These are phyloP conservation scores for Cotesia glomerata DNA, from an alignment of 1,140 invertebrate genomes.

Conservation along the genomic window DNA sequence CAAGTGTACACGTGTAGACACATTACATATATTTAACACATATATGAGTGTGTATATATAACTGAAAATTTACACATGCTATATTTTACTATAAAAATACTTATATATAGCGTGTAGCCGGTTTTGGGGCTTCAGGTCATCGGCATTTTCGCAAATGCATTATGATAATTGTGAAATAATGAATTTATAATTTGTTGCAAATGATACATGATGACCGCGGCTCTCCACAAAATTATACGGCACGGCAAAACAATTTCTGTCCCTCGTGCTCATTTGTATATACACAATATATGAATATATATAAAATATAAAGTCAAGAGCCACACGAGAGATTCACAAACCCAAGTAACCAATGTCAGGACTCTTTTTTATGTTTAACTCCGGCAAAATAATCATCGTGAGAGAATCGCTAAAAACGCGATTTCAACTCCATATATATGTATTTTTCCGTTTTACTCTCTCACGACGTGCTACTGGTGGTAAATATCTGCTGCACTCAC, in stretches of 20 bases:
- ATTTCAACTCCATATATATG: constrained; percentile 13
- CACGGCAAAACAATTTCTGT: constrained; percentile 54
- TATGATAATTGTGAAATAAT: constrained; percentile 61
- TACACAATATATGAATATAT: constrained; percentile 1
- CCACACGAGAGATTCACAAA: constrained; percentile 9
- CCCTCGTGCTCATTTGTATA: constrained; percentile 22
- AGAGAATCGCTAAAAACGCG: constrained; percentile 51
- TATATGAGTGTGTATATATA: neutral
- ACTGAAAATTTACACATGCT: neutral
- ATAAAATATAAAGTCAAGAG: constrained; percentile 4
- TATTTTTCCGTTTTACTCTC: constrained; percentile 15
- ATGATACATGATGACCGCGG: constrained; percentile 57
- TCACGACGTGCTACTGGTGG: neutral
- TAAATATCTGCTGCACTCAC: too few species aligned
- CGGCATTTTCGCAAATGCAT: constrained; percentile 55
- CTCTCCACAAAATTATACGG: constrained; percentile 54
- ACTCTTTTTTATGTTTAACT: neutral
- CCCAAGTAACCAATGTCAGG: neutral
- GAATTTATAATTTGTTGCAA: constrained; percentile 60
- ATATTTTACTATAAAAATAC: neutral
- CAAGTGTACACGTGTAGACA: too few species aligned
- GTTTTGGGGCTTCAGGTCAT: constrained; percentile 37
- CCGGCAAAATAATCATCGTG: constrained; percentile 51
- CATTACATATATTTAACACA: too few species aligned
- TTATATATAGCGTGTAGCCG: neutral